Conservation (phyloP, 2,797 vertebrate genomes). For the Macrochelys suwanniensis region DNA sequence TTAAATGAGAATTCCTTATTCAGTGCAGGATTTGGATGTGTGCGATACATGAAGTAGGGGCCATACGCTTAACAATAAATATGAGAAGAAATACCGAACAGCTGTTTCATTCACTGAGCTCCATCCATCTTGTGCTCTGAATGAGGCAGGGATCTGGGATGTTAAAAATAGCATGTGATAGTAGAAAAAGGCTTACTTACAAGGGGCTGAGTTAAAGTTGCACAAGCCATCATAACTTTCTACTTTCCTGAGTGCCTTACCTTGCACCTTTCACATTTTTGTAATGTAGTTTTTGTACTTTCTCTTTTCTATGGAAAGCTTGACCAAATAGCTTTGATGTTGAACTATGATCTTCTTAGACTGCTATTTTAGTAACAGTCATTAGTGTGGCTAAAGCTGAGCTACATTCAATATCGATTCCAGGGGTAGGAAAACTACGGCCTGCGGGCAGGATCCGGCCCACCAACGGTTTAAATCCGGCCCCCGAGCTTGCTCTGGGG, state of each 20-base stretch:
- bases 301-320: neutral
- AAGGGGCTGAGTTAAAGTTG: neutral
- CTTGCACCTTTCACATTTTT: neutral
- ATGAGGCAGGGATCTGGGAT: accelerated
- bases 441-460: too few relatives aligned
- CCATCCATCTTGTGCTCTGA: accelerated
- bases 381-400: neutral
- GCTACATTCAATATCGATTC: neutral
- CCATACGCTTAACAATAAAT: neutral
- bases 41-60: conserved; percentile 33
- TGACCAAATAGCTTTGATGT: neutral
- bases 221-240: neutral
- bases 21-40: conserved; percentile 40
- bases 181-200: neutral
- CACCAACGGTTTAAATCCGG: too few relatives aligned
- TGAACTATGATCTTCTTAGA: neutral
- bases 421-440: too few relatives aligned
- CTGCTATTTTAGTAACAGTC: neutral
- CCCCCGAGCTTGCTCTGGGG: too few relatives aligned
- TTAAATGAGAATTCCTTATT: conserved; percentile 2
- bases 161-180: neutral
- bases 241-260: neutral
- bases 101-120: neutral
- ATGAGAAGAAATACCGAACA: neutral
- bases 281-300: neutral